phyloP scores from a whole-genome alignment of 2,113 vertebrate genomes.

The Panurus biarmicus region DNA sequence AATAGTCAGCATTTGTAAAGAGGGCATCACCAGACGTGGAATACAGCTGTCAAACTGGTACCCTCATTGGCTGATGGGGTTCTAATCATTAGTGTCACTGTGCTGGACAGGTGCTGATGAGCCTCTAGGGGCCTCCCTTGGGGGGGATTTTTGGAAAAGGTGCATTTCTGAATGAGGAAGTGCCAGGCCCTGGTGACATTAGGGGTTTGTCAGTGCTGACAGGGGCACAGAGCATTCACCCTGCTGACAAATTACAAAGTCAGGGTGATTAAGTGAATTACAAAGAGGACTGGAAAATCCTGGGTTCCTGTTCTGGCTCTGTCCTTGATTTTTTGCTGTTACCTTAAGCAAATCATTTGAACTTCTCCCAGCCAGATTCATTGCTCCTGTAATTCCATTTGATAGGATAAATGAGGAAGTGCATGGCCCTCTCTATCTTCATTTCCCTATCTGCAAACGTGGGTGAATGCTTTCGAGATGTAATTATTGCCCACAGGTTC shows the following conservation, averaged over 20 bases:
- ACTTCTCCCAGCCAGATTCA: neutral
- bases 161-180: neutral
- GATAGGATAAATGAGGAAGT: constrained; percentile 28
- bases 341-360: constrained; percentile 29
- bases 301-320: neutral
- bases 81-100: neutral
- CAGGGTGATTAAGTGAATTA: neutral
- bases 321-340: neutral
- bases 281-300: constrained; percentile 11
- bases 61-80: neutral
- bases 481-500: constrained; percentile 34
- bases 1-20: constrained; percentile 58
- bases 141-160: neutral
- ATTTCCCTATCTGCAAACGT: constrained; percentile 25
- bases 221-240: neutral
- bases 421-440: constrained; percentile 4
- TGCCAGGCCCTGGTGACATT: neutral
- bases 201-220: neutral
- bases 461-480: neutral
- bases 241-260: neutral
- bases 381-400: constrained; percentile 9
- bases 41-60: constrained; percentile 52
- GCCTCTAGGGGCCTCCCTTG: neutral
- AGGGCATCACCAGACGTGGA: constrained; percentile 66
- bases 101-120: neutral